These are phyloP conservation scores for Ditula angustiorana DNA, from an alignment of 2,888 invertebrate genomes.

Conservation along the genomic window DNA sequence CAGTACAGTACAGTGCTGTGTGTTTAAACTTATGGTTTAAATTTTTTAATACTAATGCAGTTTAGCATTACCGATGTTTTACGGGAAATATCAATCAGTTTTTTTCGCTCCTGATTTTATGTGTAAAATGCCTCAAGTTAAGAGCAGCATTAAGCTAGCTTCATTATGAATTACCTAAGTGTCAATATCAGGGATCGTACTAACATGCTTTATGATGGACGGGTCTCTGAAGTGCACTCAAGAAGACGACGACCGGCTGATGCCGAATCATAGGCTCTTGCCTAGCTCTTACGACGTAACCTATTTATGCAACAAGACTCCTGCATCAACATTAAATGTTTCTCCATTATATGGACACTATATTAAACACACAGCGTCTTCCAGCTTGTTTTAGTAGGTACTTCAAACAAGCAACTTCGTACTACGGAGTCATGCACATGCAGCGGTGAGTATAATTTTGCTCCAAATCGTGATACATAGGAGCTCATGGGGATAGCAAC, in stretches of 20 bases:
- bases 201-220: slow-evolving; percentile 59
- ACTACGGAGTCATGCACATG: slow-evolving; percentile 28
- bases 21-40: no score
- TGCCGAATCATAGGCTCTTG: slow-evolving; percentile 27
- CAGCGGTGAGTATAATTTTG: slow-evolving; percentile 22
- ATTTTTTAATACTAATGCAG: no score
- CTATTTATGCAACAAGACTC: slow-evolving; percentile 43
- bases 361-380: slow-evolving; percentile 45
- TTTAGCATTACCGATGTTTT: no score
- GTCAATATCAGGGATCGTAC: slow-evolving; percentile 57
- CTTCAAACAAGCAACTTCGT: slow-evolving; percentile 32
- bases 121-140: neutral
- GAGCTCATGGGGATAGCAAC: slow-evolving; percentile 10
- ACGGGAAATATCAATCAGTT: no score
- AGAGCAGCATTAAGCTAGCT: neutral
- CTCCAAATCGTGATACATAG: slow-evolving; percentile 32
- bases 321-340: slow-evolving; percentile 45
- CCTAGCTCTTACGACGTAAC: slow-evolving; percentile 36
- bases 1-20: no score
- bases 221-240: slow-evolving; percentile 65
- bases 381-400: slow-evolving; percentile 37
- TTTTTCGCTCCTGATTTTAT: no score
- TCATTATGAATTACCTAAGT: slow-evolving; percentile 36
- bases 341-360: slow-evolving; percentile 41
- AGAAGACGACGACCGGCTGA: slow-evolving; percentile 40